Conservation (phyloP, 2,113 vertebrate genomes). For the Hippotragus niger region DNA sequence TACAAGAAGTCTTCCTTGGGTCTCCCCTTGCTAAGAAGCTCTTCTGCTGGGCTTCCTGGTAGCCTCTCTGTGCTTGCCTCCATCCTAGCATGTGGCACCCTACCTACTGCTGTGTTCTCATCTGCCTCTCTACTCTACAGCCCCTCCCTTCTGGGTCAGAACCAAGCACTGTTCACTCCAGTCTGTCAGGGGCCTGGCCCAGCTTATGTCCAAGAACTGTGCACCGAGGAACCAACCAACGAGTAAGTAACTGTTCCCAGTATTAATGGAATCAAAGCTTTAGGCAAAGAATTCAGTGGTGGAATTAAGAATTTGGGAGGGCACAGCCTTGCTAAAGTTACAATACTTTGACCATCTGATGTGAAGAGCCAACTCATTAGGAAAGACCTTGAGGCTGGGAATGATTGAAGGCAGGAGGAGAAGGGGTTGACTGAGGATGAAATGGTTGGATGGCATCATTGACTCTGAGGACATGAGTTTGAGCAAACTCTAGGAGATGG, state of each 20-base stretch:
- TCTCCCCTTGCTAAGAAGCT: neutral
- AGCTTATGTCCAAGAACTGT: neutral
- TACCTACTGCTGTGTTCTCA: rapidly evolving
- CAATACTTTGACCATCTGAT: neutral
- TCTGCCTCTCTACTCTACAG: neutral
- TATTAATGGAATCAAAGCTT: neutral
- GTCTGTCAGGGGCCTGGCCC: neutral
- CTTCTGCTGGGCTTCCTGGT: rapidly evolving
- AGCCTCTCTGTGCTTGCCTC: neutral
- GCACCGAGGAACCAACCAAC: rapidly evolving
- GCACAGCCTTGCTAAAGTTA: neutral
- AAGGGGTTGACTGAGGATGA: neutral
- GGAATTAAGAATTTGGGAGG: neutral
- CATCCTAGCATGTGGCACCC: neutral
- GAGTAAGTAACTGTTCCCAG: rapidly evolving
- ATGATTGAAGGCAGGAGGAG: neutral
- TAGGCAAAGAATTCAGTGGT: neutral
- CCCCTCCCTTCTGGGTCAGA: neutral
- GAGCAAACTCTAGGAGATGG: neutral
- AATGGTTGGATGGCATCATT: neutral
- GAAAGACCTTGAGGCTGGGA: neutral
- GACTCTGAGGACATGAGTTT: neutral
- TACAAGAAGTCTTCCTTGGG: neutral
- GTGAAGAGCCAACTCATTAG: neutral
- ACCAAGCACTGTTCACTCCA: neutral